Evolutionary conservation across 1,140 invertebrate species (phyloP).

Genomic region (Drosophila malerkotliana): DNA sequence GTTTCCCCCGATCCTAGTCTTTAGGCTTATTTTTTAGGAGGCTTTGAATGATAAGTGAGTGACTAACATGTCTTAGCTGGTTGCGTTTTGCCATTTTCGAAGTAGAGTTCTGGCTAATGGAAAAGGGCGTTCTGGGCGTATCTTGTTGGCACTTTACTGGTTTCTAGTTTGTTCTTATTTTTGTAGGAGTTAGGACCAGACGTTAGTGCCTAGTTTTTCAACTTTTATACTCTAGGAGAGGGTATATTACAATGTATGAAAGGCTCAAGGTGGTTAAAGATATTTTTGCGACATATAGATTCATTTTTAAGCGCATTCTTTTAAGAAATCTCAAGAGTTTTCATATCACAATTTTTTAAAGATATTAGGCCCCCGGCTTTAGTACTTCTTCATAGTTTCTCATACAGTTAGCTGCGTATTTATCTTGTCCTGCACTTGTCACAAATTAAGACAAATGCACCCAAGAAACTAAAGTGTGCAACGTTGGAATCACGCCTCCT

Average conservation of each 20-base stretch:
- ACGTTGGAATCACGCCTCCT: slow-evolving; percentile 7
- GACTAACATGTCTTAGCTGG: slow-evolving; percentile 29
- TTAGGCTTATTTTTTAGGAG: background rate
- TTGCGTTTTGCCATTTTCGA: slow-evolving; percentile 16
- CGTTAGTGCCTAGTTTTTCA: background rate
- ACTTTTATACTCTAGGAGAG: background rate
- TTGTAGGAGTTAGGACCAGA: slow-evolving; percentile 3
- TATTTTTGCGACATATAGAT: too few relatives aligned
- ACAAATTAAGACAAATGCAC: slow-evolving; percentile 77
- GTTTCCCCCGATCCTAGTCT: background rate
- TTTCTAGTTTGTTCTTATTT: background rate
- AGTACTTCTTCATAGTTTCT: slow-evolving; percentile 26
- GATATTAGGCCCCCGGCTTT: too few relatives aligned
- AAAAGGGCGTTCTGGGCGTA: background rate
- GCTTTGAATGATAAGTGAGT: slow-evolving; percentile 10
- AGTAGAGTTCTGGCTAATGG: slow-evolving; percentile 2
- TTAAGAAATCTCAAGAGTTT: too few relatives aligned
- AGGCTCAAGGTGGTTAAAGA: too few relatives aligned
- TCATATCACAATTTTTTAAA: too few relatives aligned
- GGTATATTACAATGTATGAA: too few relatives aligned
- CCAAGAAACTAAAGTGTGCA: slow-evolving; percentile 35
- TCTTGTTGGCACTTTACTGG: background rate
- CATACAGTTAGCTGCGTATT: slow-evolving; percentile 34
- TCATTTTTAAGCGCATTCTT: too few relatives aligned
- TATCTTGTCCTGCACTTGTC: slow-evolving; percentile 70